These are phyloP conservation scores for Vesta saturnalis DNA, from an alignment of 2,888 invertebrate genomes.

Conservation along the genomic window DNA sequence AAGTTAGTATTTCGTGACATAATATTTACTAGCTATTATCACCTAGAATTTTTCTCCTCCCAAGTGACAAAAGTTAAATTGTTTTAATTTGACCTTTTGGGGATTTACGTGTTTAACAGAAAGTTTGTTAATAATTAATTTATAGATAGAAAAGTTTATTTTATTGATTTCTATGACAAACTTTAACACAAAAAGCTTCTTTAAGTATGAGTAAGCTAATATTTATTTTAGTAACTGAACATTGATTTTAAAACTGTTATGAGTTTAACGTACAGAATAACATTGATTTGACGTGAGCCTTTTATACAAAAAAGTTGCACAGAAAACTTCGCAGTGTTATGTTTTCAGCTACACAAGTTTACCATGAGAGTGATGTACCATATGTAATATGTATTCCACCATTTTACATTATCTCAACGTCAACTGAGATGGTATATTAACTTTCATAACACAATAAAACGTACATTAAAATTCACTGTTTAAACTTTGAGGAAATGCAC, in stretches of 20 bases:
- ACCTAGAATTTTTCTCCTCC: background rate
- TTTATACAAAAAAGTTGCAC: too few relatives aligned
- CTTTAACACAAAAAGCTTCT: background rate
- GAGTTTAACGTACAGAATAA: background rate
- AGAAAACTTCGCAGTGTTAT: too few relatives aligned
- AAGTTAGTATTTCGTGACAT: background rate
- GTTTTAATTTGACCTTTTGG: background rate
- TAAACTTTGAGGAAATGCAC: constrained; percentile 1
- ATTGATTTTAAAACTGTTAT: too few relatives aligned
- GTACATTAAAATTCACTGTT: background rate
- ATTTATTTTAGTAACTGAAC: background rate
- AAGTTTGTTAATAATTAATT: constrained; percentile 1
- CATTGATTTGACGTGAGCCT: too few relatives aligned
- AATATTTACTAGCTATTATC: background rate
- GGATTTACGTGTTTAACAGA: background rate
- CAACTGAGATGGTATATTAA: too few relatives aligned
- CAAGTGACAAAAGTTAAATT: background rate
- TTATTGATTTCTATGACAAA: background rate
- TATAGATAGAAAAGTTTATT: background rate
- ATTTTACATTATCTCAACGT: background rate
- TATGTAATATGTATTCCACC: too few relatives aligned
- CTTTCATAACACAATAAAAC: background rate
- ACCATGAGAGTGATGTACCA: too few relatives aligned
- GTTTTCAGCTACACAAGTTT: too few relatives aligned
- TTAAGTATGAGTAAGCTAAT: background rate